Percentiles rank a stretch among this genome's conserved stretches.
phyloP scores from a whole-genome alignment of 2,113 vertebrate genomes.

The Barnardius zonarius region DNA sequence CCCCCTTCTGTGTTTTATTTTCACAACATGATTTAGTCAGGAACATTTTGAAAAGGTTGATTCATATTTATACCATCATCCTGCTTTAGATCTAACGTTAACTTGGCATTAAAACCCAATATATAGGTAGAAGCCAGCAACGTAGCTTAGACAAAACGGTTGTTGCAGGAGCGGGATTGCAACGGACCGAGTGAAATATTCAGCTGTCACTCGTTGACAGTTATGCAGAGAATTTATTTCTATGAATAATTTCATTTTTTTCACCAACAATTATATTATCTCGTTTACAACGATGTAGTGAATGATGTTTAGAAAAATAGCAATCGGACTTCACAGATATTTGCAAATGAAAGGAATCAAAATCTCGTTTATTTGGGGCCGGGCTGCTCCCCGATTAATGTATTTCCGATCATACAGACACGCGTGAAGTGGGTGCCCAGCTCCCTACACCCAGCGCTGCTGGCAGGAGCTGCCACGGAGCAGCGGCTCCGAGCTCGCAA shows the following conservation, averaged over 20 bases:
- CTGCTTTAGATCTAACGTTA: background rate
- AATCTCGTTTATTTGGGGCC: background rate
- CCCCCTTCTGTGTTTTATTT: background rate
- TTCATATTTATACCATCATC: background rate
- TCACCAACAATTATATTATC: background rate
- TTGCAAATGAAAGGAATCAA: background rate
- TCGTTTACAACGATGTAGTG: slow-evolving; percentile 6
- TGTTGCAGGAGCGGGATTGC: background rate
- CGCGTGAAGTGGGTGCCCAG: background rate
- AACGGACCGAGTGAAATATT: background rate
- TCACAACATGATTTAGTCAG: background rate
- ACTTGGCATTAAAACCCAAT: background rate
- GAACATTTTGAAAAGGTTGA: background rate
- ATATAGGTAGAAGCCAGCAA: background rate
- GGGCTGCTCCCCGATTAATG: background rate
- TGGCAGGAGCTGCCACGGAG: background rate
- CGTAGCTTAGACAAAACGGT: background rate
- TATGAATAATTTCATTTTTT: background rate
- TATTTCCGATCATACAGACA: background rate
- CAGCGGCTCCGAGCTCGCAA: background rate
- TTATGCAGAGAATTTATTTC: background rate
- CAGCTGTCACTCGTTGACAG: background rate
- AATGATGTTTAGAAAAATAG: background rate
- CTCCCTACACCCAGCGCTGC: background rate
- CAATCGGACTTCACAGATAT: background rate